Evolutionary conservation across 2,113 vertebrate genomes (phyloP).

Genomic region (Hippocampus mohnikei): DNA sequence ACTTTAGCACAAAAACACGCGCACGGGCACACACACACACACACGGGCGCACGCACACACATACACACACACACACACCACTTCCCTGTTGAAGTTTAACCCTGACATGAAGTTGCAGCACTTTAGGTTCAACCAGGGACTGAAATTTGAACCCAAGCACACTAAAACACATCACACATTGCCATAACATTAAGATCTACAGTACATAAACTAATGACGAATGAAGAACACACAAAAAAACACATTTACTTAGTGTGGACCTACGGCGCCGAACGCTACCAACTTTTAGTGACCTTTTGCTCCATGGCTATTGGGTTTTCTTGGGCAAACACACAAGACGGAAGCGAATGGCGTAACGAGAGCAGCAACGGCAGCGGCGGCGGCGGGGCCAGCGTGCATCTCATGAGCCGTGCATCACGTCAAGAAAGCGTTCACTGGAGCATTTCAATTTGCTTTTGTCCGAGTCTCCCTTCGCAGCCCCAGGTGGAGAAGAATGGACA

Average conservation of each 20-base stretch:
- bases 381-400: conserved; percentile 45
- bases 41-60: conserved; percentile 1
- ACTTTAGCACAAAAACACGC: neutral
- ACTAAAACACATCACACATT: neutral
- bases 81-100: conserved; percentile 60
- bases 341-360: conserved; percentile 28
- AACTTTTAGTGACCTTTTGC: neutral
- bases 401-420: conserved; percentile 68
- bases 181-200: neutral
- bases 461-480: conserved; percentile 58
- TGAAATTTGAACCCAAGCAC: neutral
- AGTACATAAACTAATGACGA: neutral
- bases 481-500: conserved; percentile 66
- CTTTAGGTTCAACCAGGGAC: conserved; percentile 8
- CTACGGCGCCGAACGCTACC: neutral
- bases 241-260: neutral
- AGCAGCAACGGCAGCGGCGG: conserved; percentile 35
- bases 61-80: conserved; percentile 31
- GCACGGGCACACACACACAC: conserved; percentile 10
- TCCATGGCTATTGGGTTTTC: neutral
- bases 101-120: conserved; percentile 23
- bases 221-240: neutral
- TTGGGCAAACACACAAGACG: conserved; percentile 9
- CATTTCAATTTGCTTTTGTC: conserved; percentile 76
- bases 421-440: conserved; percentile 72